Evolutionary conservation across 2,888 invertebrate genomes (phyloP), one percentile per base, ranked within the genome.

Genomic region (Hartigia nigra): DNA sequence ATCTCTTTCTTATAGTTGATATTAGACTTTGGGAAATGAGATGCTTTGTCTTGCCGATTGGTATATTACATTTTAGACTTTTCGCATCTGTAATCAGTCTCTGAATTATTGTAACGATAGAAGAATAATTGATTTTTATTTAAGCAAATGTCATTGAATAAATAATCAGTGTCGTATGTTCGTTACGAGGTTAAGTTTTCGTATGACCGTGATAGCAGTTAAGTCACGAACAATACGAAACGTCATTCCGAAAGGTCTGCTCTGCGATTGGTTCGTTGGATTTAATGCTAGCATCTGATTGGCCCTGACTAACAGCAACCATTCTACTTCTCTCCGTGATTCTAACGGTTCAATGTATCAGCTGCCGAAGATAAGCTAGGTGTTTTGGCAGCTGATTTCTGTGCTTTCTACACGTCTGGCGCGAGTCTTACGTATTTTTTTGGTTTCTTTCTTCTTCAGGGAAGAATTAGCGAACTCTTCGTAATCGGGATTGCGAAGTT

Each of bases 321-420:
- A 35, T 36, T 36, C 11, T 23, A 14, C 31, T 35, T 36, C 55
- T 35, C 77, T 35, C 85, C 88, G 87, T 85, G 84, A 70, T 75
- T 76, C 34, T 83, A 88, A 86, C 79, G 69, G 76, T 55, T 79
- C 76, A 72, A 82, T 82, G 81, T 79, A 82, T 85, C 83, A 84
- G 85, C 84, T 84, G 82, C 83, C 86, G 86, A 83, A 87, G 69
- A 77, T 74, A 76, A 76, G 83, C 83, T 86, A 78, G 84, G 84
- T 87, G 84, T 87, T 84, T 85, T 79, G 88, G 88, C 87, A 88
- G 87, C 87, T 88, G 88, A 87, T 85, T 86, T 87, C 83, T 79
- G 35, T 72, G 35, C 35, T 32, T 72, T 72, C 35, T 72, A 23
- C 55, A 55, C 55, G 55, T 55, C 55, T 55, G 23, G 23, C 72